A percentile compares a stretch with the other conserved stretches of the same genome.
These are phyloP conservation scores for Lasioglossum vierecki DNA, from an alignment of 2,888 invertebrate genomes.

Conservation along the genomic window DNA sequence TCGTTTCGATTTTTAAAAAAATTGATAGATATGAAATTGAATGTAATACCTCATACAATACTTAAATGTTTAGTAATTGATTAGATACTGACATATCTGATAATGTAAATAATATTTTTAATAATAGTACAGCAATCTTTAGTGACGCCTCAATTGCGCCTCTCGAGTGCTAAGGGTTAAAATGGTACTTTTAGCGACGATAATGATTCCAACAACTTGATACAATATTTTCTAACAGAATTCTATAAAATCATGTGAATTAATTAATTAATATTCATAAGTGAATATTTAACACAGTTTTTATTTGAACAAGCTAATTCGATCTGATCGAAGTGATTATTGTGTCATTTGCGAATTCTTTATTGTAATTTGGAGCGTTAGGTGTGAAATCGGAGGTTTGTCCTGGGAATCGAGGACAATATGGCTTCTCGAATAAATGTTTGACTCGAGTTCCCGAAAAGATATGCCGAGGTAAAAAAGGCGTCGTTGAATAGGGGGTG, in stretches of 20 bases:
- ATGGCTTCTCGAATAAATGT: conserved; percentile 48
- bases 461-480: conserved; percentile 71
- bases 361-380: neutral
- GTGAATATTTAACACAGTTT: neutral
- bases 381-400: neutral
- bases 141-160: too few species aligned
- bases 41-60: too few species aligned
- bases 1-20: too few species aligned
- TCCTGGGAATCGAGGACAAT: neutral
- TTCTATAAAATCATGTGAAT: neutral
- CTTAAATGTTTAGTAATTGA: too few species aligned
- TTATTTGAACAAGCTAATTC: neutral
- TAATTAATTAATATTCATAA: too few species aligned
- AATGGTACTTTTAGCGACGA: neutral
- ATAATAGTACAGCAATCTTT: too few species aligned
- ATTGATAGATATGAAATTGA: too few species aligned
- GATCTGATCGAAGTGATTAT: neutral
- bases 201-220: too few species aligned
- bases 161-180: neutral
- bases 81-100: too few species aligned
- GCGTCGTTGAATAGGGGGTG: conserved; percentile 77
- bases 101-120: too few species aligned
- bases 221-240: neutral
- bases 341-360: neutral
- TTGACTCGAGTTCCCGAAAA: conserved; percentile 70